A percentile compares a stretch with the other conserved stretches of the same genome.
Evolutionary conservation across 2,113 vertebrate species (phyloP).

Genomic region (Corynorhinus townsendii): DNA sequence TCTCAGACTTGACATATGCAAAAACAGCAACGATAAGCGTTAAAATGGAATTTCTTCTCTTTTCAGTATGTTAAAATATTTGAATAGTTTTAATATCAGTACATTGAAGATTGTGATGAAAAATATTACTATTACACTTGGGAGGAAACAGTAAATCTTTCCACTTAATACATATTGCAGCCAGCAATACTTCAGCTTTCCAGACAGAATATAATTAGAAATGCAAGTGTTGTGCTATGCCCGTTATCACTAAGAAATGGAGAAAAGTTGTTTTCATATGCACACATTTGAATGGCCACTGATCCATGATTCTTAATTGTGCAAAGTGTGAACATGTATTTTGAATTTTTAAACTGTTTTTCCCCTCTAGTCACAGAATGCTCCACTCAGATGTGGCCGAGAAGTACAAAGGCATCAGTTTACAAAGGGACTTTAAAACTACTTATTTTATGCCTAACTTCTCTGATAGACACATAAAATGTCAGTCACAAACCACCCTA

Average conservation of each 20-base stretch:
- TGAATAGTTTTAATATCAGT: constrained; percentile 23
- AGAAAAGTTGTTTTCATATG: constrained; percentile 67
- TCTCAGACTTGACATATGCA: constrained; percentile 60
- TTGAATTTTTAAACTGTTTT: constrained; percentile 8
- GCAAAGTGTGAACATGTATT: constrained; percentile 59
- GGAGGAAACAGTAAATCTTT: constrained; percentile 51
- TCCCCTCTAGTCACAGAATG: background rate
- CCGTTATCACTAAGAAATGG: constrained; percentile 61
- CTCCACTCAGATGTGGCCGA: background rate
- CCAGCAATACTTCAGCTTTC: constrained; percentile 62
- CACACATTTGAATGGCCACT: constrained; percentile 57
- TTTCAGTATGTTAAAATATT: constrained; percentile 53
- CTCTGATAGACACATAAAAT: constrained; percentile 36
- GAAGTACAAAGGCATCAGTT: constrained; percentile 49
- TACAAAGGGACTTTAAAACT: constrained; percentile 59
- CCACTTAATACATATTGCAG: constrained; percentile 38
- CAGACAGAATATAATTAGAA: constrained; percentile 69
- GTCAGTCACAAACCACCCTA: constrained; percentile 35
- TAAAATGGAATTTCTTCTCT: constrained; percentile 29
- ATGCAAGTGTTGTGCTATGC: constrained; percentile 47
- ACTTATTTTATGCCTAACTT: constrained; percentile 35
- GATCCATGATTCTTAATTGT: constrained; percentile 68
- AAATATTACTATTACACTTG: constrained; percentile 47
- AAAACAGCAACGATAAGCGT: constrained; percentile 21
- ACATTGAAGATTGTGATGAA: constrained; percentile 27